Evolutionary conservation across 2,797 vertebrate species (phyloP), one percentile per base, ranked within the genome.

Genomic region (Gymnoscopelus braueri): DNA sequence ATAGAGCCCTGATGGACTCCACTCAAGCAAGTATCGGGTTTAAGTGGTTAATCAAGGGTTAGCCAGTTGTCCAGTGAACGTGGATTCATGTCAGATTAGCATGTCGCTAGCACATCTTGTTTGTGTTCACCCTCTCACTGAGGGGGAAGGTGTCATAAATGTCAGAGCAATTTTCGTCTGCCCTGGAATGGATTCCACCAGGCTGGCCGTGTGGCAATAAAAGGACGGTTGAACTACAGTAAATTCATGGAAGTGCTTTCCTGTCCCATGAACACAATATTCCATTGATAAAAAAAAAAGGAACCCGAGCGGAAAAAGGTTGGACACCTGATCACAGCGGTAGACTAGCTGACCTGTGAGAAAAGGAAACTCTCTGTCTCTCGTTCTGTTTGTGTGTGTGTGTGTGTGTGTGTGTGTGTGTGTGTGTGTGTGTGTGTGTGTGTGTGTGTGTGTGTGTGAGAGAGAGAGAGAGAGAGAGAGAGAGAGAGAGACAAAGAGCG

Each of bases 311-410:
- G 71, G 35, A 78, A 60, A 74, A 69, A 77, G 65, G 65, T 49
- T 79, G 69, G 81, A 80, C 69, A 80, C 80, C 65, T 62, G 78
- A 86, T 87, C 73, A 8, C 63, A 50, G 50, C 14, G 72, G 53
- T 52, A 65, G 49, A 67, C 79, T 60, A 69, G 53, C 53, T 80
- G 69, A 85, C 67, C 69, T 62, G 32, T 50, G 35, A 32, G 19
- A 54, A 54, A 29, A 49, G 29, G 29, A 39, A 53, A 35, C 44
- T 11, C 44, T 50, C 39, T 29, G n/a, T 51, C 23, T 26, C 60
- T 61, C n/a, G 0, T 52, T 56, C 32, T 39, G 55, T 62, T 13
- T 63, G 44, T 56, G 52, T 52, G 26, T 61, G 32, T 68, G 54
- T 76, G 75, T 69, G 74, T 23, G 60, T 56, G 55, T 62, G 56